phyloP scores from a whole-genome alignment of 2,888 invertebrate genomes.

The Bombylius discolor region DNA sequence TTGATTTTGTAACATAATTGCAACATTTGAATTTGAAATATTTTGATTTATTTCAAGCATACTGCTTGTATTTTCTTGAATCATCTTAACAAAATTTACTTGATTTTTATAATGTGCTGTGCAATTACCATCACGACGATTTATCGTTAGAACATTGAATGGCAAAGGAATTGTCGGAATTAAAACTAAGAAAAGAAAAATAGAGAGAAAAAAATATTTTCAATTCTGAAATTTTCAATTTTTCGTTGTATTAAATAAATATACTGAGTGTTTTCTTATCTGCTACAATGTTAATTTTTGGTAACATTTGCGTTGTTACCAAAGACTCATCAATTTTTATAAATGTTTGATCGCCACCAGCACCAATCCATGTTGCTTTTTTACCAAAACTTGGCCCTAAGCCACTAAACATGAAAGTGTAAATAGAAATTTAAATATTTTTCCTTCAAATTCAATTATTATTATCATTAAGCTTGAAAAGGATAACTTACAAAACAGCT shows the following conservation, averaged over 20 bases:
- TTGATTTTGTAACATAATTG: constrained; percentile 2
- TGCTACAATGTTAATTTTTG: constrained; percentile 78
- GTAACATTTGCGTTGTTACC: constrained; percentile 80
- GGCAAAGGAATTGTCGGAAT: constrained; percentile 67
- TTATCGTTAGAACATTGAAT: constrained; percentile 81
- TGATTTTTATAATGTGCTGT: constrained; percentile 75
- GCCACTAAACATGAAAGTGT: constrained; percentile 29
- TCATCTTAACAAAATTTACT: constrained; percentile 62
- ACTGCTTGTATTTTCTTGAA: constrained; percentile 42
- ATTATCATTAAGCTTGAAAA: neutral
- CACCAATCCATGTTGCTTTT: constrained; percentile 85
- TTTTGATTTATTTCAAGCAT: constrained; percentile 33
- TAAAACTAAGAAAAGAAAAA: constrained; percentile 46
- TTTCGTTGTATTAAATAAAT: constrained; percentile 15
- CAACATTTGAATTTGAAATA: constrained; percentile 17
- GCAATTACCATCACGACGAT: constrained; percentile 77
- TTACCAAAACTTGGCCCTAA: constrained; percentile 74
- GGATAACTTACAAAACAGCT: constrained; percentile 29
- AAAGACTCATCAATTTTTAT: constrained; percentile 82
- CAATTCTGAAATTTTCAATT: constrained; percentile 1
- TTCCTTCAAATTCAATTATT: neutral
- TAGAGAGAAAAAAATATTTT: neutral
- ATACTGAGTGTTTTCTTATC: constrained; percentile 72
- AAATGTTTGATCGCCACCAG: constrained; percentile 93
- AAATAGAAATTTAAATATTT: neutral